phyloP scores from a whole-genome alignment of 2,888 invertebrate species.

The Marasmarcha lunaedactyla region DNA sequence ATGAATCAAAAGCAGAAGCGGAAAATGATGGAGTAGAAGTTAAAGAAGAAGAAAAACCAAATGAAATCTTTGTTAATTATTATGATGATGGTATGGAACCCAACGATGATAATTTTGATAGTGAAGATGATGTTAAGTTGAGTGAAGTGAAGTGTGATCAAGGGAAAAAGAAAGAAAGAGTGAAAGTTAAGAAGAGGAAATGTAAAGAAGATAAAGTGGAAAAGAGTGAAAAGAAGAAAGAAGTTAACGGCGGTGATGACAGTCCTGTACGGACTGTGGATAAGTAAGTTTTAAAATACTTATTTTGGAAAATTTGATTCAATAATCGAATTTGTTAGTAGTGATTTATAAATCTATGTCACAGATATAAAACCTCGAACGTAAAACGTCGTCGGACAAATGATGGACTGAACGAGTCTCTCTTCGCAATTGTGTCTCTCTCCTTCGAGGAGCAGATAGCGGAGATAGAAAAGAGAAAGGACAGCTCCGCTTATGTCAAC shows the following conservation, averaged over 20 bases:
- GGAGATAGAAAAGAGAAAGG: conserved; percentile 45
- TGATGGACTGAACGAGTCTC: conserved; percentile 24
- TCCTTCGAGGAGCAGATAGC: conserved; percentile 45
- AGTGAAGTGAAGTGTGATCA: conserved; percentile 12
- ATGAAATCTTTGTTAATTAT: conserved; percentile 18
- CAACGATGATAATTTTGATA: conserved; percentile 14
- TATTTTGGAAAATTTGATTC: too few species aligned
- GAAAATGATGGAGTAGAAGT: conserved; percentile 4
- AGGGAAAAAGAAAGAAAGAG: conserved; percentile 24
- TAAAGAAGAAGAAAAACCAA: conserved; percentile 17
- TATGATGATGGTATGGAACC: conserved; percentile 5
- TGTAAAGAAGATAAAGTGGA: conserved; percentile 13
- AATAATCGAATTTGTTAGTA: too few species aligned
- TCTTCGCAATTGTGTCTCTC: conserved; percentile 43
- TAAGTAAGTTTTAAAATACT: too few species aligned
- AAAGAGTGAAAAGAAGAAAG: conserved; percentile 1
- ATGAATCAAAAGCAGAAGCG: not conserved
- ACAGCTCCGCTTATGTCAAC: conserved; percentile 46
- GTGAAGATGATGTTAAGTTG: not conserved
- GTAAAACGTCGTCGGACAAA: conserved; percentile 16
- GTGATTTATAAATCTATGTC: too few species aligned
- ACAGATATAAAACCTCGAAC: not conserved
- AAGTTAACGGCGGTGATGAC: not conserved
- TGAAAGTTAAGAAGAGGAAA: conserved; percentile 17
- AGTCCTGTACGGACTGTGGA: too few species aligned